Conservation (phyloP, 2,797 vertebrate species). For the Chromis chromis region DNA sequence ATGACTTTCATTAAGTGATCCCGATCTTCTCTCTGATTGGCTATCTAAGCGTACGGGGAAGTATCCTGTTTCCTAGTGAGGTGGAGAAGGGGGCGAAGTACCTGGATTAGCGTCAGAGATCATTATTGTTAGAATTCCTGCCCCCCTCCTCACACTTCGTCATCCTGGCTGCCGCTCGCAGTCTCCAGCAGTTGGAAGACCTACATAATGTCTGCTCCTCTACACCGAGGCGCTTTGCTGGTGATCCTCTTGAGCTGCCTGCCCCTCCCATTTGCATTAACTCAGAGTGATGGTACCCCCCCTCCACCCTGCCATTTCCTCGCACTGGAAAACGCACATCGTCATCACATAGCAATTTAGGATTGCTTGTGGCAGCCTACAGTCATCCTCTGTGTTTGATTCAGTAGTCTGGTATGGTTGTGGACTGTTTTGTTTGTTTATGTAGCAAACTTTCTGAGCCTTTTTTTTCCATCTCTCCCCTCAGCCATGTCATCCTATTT, state of each 20-base stretch:
- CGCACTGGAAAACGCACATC: conserved; percentile 41
- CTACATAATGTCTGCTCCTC: conserved; percentile 73
- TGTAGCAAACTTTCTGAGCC: conserved; percentile 13
- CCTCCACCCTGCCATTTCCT: conserved; percentile 41
- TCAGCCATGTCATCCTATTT: conserved; percentile 97
- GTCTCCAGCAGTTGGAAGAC: conserved; percentile 63
- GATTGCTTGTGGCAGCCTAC: conserved; percentile 16
- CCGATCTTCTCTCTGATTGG: conserved; percentile 69
- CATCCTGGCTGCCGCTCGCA: conserved; percentile 46
- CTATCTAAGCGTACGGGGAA: conserved; percentile 40
- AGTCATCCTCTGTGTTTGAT: conserved; percentile 37
- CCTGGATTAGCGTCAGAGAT: conserved; percentile 84
- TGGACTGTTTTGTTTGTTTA: conserved; percentile 20
- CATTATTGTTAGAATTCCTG: conserved; percentile 81
- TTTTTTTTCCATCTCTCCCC: conserved; percentile 57
- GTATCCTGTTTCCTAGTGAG: conserved; percentile 78
- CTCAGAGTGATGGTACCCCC: conserved; percentile 45
- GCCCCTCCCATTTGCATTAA: conserved; percentile 68
- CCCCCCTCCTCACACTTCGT: conserved; percentile 44
- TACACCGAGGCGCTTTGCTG: conserved; percentile 59
- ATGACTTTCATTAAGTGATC: conserved; percentile 68
- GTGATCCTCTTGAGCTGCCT: conserved; percentile 67
- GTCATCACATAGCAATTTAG: conserved; percentile 19
- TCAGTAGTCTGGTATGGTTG: conserved; percentile 11
- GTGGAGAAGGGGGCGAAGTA: conserved; percentile 68